Conservation (phyloP, 1,140 invertebrate species). For the Nymphalis io region DNA sequence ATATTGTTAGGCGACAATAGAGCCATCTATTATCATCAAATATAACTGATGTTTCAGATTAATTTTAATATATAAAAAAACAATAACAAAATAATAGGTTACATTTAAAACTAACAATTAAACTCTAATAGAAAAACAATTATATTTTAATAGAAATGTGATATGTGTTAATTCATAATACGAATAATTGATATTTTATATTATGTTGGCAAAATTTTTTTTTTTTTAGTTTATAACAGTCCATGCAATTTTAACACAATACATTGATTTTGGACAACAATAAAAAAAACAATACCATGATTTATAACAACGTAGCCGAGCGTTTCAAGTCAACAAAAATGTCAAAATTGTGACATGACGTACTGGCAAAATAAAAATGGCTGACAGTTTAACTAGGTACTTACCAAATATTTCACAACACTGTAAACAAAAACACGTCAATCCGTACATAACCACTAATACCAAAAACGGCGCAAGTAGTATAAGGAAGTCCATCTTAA, state of each 20-base stretch:
- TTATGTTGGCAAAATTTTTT: too few relatives aligned
- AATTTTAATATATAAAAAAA: background rate
- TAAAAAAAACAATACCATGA: background rate
- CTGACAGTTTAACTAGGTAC: conserved; percentile 24
- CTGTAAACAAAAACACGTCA: conserved; percentile 55
- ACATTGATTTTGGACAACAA: background rate
- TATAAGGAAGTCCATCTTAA: conserved; percentile 55
- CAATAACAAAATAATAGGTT: too few relatives aligned
- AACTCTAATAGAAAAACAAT: too few relatives aligned
- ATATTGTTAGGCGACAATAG: too few relatives aligned
- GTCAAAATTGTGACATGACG: background rate
- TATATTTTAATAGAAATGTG: too few relatives aligned
- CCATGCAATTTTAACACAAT: too few relatives aligned
- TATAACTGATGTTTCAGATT: background rate
- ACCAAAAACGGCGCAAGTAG: conserved; percentile 57
- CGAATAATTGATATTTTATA: too few relatives aligned
- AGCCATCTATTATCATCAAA: background rate
- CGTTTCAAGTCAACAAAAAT: background rate
- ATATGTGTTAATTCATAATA: too few relatives aligned
- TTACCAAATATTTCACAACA: conserved; percentile 57
- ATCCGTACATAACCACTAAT: conserved; percentile 48
- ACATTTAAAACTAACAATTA: too few relatives aligned
- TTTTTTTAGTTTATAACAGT: too few relatives aligned
- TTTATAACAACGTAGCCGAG: background rate
- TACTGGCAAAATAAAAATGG: background rate